phyloP scores from a whole-genome alignment of 2,888 invertebrate genomes.

The Sinelater perroti region DNA sequence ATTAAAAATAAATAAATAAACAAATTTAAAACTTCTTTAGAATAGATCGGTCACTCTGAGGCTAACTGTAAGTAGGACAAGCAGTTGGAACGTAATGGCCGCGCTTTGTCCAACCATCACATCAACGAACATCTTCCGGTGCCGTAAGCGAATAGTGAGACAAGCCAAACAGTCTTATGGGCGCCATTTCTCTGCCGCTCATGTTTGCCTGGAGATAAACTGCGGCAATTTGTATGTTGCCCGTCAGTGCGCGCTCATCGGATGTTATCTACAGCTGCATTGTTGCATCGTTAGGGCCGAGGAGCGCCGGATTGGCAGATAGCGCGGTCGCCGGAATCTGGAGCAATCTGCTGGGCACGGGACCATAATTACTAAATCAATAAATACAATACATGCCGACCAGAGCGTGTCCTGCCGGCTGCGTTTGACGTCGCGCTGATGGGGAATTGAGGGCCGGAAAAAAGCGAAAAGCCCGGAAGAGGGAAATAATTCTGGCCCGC shows the following conservation, averaged over 20 bases:
- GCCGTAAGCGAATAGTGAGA: too few species aligned
- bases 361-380: constrained; percentile 15
- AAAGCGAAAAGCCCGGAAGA: neutral
- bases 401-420: constrained; percentile 9
- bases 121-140: too few species aligned
- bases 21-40: too few species aligned
- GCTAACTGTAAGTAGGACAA: too few species aligned
- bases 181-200: constrained; percentile 1
- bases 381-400: constrained; percentile 4
- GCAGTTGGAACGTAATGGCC: too few species aligned
- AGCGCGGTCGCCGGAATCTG: neutral
- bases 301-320: too few species aligned
- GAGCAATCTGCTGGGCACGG: constrained; percentile 2
- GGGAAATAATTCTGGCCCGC: neutral
- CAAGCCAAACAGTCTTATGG: constrained; percentile 6
- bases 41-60: too few species aligned
- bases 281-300: neutral
- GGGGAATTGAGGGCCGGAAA: neutral
- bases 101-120: too few species aligned
- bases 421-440: constrained; percentile 15
- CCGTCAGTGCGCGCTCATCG: neutral
- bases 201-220: constrained; percentile 10
- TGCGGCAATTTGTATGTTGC: constrained; percentile 5
- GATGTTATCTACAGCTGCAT: constrained; percentile 6
- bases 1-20: too few species aligned